Conservation (phyloP, 2,797 vertebrate genomes). For the Echeneis naucrates region DNA sequence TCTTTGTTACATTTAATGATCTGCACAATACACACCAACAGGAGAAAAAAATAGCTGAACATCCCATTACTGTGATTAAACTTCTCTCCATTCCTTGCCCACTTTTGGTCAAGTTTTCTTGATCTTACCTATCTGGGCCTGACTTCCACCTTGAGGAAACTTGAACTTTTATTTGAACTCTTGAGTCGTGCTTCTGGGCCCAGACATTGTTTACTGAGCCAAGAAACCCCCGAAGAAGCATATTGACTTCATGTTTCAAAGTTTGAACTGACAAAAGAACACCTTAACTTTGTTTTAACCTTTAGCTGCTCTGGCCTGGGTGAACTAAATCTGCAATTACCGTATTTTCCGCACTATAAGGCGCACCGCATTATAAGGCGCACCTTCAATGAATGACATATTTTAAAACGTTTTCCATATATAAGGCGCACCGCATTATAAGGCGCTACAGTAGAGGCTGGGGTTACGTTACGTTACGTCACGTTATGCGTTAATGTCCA, state of each 20-base stretch:
- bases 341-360: no score
- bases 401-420: no score
- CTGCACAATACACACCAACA: no score
- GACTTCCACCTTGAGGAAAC: background rate
- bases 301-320: background rate
- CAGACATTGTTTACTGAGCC: background rate
- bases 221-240: background rate
- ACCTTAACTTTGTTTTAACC: background rate
- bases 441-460: no score
- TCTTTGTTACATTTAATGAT: no score
- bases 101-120: background rate
- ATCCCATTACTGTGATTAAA: background rate
- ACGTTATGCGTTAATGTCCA: no score
- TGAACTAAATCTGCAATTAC: background rate
- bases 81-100: background rate
- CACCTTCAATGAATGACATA: no score
- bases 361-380: no score
- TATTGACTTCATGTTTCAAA: background rate
- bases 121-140: background rate
- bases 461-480: no score
- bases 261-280: background rate
- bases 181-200: background rate
- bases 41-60: no score
- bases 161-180: background rate
- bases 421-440: no score